phyloP scores from a whole-genome alignment of 2,888 invertebrate genomes.

The Tiphia femorata region DNA sequence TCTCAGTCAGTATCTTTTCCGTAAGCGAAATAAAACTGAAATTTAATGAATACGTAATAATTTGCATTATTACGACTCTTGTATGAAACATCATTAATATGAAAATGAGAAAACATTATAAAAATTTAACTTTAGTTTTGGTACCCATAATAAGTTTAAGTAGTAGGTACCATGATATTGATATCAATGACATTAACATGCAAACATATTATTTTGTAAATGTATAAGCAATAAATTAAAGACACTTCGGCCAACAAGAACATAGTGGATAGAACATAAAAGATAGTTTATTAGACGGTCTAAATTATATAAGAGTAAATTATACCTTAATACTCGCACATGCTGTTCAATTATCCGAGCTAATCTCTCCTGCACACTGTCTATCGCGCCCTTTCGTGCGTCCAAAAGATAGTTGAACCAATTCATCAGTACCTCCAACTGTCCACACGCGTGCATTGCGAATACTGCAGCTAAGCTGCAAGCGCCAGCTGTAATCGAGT shows the following conservation, averaged over 20 bases:
- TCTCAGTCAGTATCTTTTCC: conserved; percentile 45
- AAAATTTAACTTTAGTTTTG: neutral
- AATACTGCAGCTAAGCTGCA: conserved; percentile 53
- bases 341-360: conserved; percentile 34
- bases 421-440: conserved; percentile 51
- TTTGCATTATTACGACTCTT: too few relatives aligned
- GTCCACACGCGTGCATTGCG: conserved; percentile 56
- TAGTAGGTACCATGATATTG: too few relatives aligned
- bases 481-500: conserved; percentile 49
- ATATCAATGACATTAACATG: too few relatives aligned
- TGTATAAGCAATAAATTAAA: too few relatives aligned
- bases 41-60: too few relatives aligned
- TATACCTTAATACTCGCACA: conserved; percentile 33
- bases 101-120: neutral
- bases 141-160: too few relatives aligned
- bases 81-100: neutral
- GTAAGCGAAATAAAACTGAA: conserved; percentile 48
- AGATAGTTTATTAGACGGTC: too few relatives aligned
- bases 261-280: too few relatives aligned
- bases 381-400: conserved; percentile 4
- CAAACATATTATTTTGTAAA: too few relatives aligned
- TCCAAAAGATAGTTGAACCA: conserved; percentile 30
- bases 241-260: too few relatives aligned
- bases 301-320: too few relatives aligned
- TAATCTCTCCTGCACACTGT: conserved; percentile 26